phyloP scores from a whole-genome alignment of 2,113 vertebrate species.

The Corydoras sp. region DNA sequence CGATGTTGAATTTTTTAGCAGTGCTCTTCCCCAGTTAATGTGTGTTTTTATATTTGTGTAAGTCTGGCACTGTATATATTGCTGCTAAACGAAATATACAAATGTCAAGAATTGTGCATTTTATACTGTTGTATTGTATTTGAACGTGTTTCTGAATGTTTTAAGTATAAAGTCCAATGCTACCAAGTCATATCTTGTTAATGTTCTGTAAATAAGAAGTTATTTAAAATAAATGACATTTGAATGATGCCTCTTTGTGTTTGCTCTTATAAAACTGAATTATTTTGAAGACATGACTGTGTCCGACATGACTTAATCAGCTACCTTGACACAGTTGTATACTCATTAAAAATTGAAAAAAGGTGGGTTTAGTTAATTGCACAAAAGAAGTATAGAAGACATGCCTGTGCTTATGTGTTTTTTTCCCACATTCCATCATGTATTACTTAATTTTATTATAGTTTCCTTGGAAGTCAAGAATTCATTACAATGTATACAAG shows the following conservation, averaged over 20 bases:
- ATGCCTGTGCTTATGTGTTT: neutral
- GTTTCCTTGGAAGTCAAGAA: neutral
- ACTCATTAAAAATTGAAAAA: neutral
- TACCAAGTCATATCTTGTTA: neutral
- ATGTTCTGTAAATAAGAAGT: neutral
- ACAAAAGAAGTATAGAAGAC: neutral
- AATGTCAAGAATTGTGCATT: neutral
- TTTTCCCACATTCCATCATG: neutral
- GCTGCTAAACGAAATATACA: constrained; percentile 6
- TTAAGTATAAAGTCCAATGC: constrained; percentile 6
- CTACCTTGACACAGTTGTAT: neutral
- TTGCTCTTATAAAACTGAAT: neutral
- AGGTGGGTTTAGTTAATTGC: too few relatives aligned
- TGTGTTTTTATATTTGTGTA: neutral
- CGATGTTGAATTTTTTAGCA: neutral
- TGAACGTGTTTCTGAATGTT: neutral
- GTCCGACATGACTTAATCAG: neutral
- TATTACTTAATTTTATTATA: neutral
- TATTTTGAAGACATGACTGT: neutral
- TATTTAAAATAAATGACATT: neutral
- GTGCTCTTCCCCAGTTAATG: neutral
- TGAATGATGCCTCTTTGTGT: neutral
- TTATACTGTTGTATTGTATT: constrained; percentile 8
- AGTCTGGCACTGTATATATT: constrained; percentile 2
- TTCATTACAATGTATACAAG: neutral